These are phyloP conservation scores for Geothlypis trichas DNA, from an alignment of 2,113 vertebrate genomes.

Conservation along the genomic window DNA sequence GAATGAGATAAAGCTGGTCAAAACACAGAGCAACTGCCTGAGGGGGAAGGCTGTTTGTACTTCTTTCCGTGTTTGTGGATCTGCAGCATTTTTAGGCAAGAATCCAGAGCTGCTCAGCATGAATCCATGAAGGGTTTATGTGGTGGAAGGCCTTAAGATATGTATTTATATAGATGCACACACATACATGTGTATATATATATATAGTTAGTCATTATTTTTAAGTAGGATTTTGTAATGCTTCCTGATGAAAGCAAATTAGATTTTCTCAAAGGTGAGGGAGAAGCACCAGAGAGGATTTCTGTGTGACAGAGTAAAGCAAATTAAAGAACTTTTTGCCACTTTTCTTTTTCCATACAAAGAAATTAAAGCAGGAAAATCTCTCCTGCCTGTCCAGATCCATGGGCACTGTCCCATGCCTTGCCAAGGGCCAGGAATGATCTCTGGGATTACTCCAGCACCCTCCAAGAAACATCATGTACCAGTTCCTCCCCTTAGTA, in stretches of 20 bases:
- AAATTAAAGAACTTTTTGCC: background rate
- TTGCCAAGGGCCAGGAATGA: background rate
- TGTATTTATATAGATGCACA: background rate
- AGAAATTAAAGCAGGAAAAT: background rate
- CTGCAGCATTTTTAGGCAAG: background rate
- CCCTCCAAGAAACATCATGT: background rate
- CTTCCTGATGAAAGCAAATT: background rate
- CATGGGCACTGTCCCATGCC: background rate
- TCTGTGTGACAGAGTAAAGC: background rate
- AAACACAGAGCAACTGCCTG: background rate
- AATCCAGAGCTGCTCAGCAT: background rate
- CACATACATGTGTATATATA: fast-evolving
- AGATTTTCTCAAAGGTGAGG: background rate
- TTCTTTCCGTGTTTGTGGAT: background rate
- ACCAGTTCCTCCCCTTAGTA: background rate
- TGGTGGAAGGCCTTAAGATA: background rate
- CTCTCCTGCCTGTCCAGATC: background rate
- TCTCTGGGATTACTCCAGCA: background rate
- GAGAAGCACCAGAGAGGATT: background rate
- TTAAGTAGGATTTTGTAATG: background rate
- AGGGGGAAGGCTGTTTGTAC: background rate
- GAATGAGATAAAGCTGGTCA: background rate
- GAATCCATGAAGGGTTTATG: background rate
- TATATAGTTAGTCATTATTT: background rate
- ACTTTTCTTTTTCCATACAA: background rate